Percentiles rank a stretch among this genome's conserved stretches.
Conservation (phyloP, 2,888 invertebrate species). For the Orthosia gracilis region DNA sequence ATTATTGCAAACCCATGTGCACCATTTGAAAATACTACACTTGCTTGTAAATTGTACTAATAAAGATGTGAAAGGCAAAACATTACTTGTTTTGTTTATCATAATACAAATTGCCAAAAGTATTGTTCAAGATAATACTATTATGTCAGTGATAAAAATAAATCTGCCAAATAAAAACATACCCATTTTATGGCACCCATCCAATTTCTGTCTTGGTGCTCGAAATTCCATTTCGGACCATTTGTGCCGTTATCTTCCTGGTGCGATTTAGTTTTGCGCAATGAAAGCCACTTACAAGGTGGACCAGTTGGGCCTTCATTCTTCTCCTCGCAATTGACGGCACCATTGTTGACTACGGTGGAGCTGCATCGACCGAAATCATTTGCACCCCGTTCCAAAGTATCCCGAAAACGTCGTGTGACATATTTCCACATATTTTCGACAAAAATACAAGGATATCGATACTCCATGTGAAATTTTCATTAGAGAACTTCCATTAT, state of each 20-base stretch:
- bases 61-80: background rate
- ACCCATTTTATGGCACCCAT: constrained; percentile 90
- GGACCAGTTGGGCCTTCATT: constrained; percentile 65
- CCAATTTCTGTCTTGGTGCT: constrained; percentile 85
- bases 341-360: constrained; percentile 80
- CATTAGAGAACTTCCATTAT: constrained; percentile 54
- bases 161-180: constrained; percentile 67
- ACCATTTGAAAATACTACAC: background rate
- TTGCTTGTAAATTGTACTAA: background rate
- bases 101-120: background rate
- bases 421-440: constrained; percentile 91
- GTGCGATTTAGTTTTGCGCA: constrained; percentile 72
- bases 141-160: constrained; percentile 61
- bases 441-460: constrained; percentile 30
- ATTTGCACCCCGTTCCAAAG: constrained; percentile 87
- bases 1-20: constrained; percentile 2
- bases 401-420: constrained; percentile 87
- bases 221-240: constrained; percentile 84
- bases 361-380: constrained; percentile 88
- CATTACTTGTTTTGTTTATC: background rate
- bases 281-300: constrained; percentile 75
- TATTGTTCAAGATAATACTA: constrained; percentile 31
- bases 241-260: constrained; percentile 78
- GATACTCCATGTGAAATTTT: constrained; percentile 24
- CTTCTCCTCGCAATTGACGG: constrained; percentile 76